Conservation (phyloP, 2,113 vertebrate species). For the Lycaon pictus region DNA sequence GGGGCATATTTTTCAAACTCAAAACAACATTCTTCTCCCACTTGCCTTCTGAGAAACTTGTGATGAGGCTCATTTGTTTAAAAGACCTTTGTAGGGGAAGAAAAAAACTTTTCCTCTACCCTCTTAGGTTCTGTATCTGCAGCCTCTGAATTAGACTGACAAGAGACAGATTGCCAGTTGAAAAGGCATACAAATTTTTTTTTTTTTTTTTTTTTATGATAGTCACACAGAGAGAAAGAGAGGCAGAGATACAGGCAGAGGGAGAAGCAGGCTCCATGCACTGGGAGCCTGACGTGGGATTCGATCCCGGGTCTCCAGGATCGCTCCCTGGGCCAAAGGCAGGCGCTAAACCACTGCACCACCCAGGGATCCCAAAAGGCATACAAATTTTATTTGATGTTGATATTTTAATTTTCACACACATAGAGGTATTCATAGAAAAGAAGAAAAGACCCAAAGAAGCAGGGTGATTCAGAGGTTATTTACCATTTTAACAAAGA, state of each 20-base stretch:
- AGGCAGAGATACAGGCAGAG: too few relatives aligned
- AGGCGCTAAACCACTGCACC: too few relatives aligned
- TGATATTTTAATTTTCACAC: conserved; percentile 1
- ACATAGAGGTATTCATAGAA: background rate
- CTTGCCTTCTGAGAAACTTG: background rate
- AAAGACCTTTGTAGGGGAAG: background rate
- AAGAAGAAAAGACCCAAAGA: background rate
- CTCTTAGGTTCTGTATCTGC: background rate
- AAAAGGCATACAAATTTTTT: background rate
- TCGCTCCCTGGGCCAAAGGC: too few relatives aligned
- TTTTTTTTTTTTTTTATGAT: too few relatives aligned
- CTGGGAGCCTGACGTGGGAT: too few relatives aligned
- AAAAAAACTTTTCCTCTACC: background rate
- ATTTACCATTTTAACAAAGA: background rate
- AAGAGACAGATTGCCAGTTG: background rate
- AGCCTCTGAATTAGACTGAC: background rate
- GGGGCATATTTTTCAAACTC: conserved; percentile 14
- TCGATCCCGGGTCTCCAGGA: too few relatives aligned
- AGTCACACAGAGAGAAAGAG: too few relatives aligned
- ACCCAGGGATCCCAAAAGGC: background rate
- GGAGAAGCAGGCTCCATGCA: too few relatives aligned
- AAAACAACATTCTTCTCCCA: background rate
- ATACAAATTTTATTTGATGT: background rate
- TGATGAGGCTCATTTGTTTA: conserved; percentile 26
- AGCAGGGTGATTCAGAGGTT: background rate